Evolutionary conservation across 1,140 invertebrate genomes (phyloP), one percentile per base, ranked within the genome.

Genomic region (Portunus trituberculatus): DNA sequence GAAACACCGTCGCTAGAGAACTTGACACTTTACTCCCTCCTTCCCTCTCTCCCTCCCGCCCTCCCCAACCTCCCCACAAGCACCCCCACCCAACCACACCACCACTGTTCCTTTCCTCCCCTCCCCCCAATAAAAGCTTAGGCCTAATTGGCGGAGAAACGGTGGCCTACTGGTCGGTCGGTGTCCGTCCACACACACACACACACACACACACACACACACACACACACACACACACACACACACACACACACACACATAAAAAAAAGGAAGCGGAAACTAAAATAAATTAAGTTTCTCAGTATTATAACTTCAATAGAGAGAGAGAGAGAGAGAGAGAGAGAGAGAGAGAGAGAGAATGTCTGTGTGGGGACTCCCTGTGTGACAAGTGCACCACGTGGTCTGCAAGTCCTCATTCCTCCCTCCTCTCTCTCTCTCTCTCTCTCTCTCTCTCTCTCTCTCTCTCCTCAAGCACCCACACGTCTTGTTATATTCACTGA

Each of bases 341-440:
- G 67, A 76, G 67, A 76, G 67, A 76, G 67, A 76, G 67, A 16
- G 67, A 16, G 67, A 16, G 67, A 16, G 67, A 16, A n/a, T 20
- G 25, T 20, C 1, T 7, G 25, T n/a, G 67, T 25, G 67, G 67
- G 67, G 67, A 76, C 20, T 25, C n/a, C 67, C 67, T 76, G 20
- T n/a, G 67, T 76, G 67, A 76, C 67, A 76, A 76, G 67, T 76
- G 67, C 67, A 76, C 67, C 67, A 76, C 67, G 67, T 76, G 67
- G 67, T 76, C 67, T 76, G 67, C 67, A 76, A 76, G n/a, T 76
- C 67, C 67, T 76, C 90, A 31, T 31, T 31, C 31, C 46, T 91
- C n/a, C 59, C 48, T 48, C 48, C 90, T 91, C 90, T 91, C 46
- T 91, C 90, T 76, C 90, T 91, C 52, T 91, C 90, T 52, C 46